Conservation (phyloP, 2,113 vertebrate genomes). For the Hippocampus guttulatus region DNA sequence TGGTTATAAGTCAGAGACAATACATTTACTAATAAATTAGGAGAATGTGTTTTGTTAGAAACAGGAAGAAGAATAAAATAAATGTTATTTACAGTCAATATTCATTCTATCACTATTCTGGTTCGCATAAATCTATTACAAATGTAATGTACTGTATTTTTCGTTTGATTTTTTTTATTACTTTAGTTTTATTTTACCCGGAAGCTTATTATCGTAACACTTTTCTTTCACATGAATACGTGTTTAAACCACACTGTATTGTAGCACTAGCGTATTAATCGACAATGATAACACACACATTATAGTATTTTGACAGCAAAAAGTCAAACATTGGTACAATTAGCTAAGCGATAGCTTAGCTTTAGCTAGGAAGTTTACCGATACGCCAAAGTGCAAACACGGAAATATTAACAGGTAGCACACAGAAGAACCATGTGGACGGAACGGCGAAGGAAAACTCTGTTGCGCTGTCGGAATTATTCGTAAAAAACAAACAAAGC, state of each 20-base stretch:
- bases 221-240: neutral
- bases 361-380: neutral
- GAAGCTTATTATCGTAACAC: neutral
- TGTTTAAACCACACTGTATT: neutral
- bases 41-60: neutral
- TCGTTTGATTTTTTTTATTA: no score
- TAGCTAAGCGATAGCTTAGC: neutral
- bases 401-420: constrained; percentile 31
- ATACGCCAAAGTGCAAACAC: constrained; percentile 3
- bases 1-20: neutral
- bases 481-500: neutral
- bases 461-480: accelerated
- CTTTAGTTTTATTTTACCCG: no score
- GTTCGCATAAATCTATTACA: neutral
- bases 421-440: constrained; percentile 40
- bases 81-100: neutral
- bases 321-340: neutral
- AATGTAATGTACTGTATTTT: neutral
- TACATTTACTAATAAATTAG: neutral
- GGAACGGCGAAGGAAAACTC: neutral
- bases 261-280: neutral
- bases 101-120: neutral
- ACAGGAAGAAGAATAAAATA: neutral
- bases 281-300: neutral
- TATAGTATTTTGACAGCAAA: neutral